Evolutionary conservation across 2,113 vertebrate genomes (phyloP).

Genomic region (Gadus macrocephalus): DNA sequence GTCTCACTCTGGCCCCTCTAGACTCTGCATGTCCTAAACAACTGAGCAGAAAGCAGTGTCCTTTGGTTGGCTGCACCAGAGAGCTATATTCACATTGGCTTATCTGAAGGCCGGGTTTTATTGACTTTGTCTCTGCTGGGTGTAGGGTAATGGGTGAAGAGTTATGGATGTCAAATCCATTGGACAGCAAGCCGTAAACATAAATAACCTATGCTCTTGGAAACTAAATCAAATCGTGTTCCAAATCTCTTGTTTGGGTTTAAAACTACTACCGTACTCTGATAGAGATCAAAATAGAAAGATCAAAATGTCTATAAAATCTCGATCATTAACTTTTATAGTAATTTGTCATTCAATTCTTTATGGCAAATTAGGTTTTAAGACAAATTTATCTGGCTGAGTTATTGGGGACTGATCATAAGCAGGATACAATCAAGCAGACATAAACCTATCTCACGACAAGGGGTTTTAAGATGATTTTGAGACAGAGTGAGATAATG

Average conservation of each 20-base stretch:
- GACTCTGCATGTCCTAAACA: neutral
- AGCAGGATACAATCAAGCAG: no score
- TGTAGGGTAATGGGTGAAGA: slow-evolving; percentile 23
- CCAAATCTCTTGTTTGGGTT: slow-evolving; percentile 5
- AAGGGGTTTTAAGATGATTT: no score
- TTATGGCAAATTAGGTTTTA: no score
- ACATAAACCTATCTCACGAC: no score
- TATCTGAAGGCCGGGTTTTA: slow-evolving; percentile 18
- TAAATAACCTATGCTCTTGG: slow-evolving; percentile 41
- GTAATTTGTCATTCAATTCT: no score
- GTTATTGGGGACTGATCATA: no score
- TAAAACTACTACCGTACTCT: no score
- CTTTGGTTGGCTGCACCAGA: slow-evolving; percentile 1
- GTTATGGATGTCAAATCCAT: slow-evolving; percentile 34
- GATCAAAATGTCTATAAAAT: no score
- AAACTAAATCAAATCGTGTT: slow-evolving; percentile 11
- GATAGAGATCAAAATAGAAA: no score
- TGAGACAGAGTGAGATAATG: no score
- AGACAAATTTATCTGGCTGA: no score
- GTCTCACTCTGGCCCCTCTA: neutral
- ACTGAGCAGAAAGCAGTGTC: neutral
- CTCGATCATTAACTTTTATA: no score
- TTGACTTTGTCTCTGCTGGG: slow-evolving; percentile 38
- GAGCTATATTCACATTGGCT: slow-evolving; percentile 5
- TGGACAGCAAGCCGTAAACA: slow-evolving; percentile 39